These are phyloP conservation scores for Otus sunia DNA, from an alignment of 2,113 vertebrate species.

Conservation along the genomic window DNA sequence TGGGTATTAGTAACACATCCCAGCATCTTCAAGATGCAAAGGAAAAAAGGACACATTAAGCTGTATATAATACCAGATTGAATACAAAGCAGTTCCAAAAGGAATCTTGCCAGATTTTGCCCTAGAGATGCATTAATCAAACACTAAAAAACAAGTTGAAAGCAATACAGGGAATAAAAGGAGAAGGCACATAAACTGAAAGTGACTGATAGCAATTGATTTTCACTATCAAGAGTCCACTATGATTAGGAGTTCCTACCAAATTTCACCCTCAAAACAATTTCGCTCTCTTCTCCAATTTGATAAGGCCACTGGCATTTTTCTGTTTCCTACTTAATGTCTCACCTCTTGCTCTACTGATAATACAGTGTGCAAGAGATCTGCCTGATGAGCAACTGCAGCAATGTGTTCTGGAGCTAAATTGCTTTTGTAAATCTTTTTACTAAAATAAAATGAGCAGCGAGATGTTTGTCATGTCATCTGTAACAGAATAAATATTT, in stretches of 20 bases:
- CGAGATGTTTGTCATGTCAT: constrained; percentile 38
- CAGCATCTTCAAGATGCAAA: not conserved
- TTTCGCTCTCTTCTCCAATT: not conserved
- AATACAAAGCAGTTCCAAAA: not conserved
- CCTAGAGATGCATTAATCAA: not conserved
- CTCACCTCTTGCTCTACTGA: constrained; percentile 18
- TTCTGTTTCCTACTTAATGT: constrained; percentile 27
- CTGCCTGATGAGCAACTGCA: constrained; percentile 5
- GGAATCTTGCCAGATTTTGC: not conserved
- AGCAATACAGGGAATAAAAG: not conserved
- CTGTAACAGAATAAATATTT: constrained; percentile 48
- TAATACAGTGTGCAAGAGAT: constrained; percentile 11
- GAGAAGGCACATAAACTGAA: not conserved
- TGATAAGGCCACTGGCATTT: not conserved
- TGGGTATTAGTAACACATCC: not conserved
- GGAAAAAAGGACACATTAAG: not conserved
- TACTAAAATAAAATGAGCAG: constrained; percentile 25
- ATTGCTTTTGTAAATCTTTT: not conserved
- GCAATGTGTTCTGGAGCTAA: not conserved
- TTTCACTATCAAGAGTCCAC: not conserved
- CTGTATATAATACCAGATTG: not conserved
- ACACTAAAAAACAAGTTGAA: not conserved
- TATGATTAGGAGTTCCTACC: not conserved
- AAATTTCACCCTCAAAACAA: not conserved
- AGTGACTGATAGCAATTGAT: not conserved